Evolutionary conservation across 2,888 invertebrate genomes (phyloP).

Genomic region (Doris montereyensis): DNA sequence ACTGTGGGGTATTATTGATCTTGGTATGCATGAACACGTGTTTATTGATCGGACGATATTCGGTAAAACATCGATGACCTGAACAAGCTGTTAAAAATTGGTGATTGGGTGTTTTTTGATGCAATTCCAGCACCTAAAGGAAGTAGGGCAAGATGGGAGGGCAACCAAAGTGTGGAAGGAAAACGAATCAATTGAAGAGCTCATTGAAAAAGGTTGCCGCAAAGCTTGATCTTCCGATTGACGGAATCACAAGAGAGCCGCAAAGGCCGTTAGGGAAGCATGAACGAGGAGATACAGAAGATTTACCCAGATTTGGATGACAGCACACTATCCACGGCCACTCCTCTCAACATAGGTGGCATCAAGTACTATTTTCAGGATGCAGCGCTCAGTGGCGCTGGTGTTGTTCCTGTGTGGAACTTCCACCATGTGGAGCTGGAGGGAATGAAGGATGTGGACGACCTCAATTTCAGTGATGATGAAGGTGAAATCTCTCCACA

Average conservation of each 20-base stretch:
- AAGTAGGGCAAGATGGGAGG: slow-evolving; percentile 72
- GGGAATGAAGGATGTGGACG: slow-evolving; percentile 63
- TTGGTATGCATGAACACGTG: slow-evolving; percentile 74
- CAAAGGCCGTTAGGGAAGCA: slow-evolving; percentile 63
- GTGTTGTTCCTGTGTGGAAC: slow-evolving; percentile 71
- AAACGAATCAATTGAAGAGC: slow-evolving; percentile 67
- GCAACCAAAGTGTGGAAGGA: slow-evolving; percentile 73
- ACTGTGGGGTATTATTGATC: slow-evolving; percentile 73
- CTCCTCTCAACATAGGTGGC: slow-evolving; percentile 61
- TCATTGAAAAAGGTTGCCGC: slow-evolving; percentile 63
- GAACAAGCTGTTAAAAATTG: slow-evolving; percentile 68
- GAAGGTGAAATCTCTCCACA: slow-evolving; percentile 56
- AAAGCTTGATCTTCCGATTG: slow-evolving; percentile 56
- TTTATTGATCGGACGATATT: slow-evolving; percentile 73
- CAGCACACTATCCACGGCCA: slow-evolving; percentile 51
- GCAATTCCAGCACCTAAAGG: slow-evolving; percentile 72
- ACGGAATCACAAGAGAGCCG: slow-evolving; percentile 51
- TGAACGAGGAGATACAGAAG: slow-evolving; percentile 68
- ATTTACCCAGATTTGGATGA: slow-evolving; percentile 67
- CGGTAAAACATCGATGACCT: slow-evolving; percentile 70
- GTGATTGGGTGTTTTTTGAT: slow-evolving; percentile 72
- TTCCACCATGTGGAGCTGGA: slow-evolving; percentile 64
- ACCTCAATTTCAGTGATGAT: slow-evolving; percentile 61
- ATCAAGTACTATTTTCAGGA: slow-evolving; percentile 65
- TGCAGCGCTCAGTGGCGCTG: slow-evolving; percentile 70